phyloP scores from a whole-genome alignment of 2,797 vertebrate species.

The Anguilla pacifica region DNA sequence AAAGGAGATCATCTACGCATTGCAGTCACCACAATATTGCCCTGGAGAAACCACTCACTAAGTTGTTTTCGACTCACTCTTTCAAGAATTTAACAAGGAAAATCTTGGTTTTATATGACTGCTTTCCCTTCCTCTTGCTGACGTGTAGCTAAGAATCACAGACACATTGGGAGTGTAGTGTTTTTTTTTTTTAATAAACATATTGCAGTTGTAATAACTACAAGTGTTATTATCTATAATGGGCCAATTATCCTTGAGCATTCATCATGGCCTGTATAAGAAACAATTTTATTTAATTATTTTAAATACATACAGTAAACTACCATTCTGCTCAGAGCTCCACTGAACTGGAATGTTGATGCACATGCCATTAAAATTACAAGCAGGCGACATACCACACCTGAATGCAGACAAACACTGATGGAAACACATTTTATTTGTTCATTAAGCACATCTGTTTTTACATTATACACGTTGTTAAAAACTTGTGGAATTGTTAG shows the following conservation, averaged over 20 bases:
- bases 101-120: neutral
- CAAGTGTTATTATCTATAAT: constrained; percentile 64
- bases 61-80: neutral
- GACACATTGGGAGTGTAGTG: neutral
- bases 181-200: neutral
- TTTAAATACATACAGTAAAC: neutral
- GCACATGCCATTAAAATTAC: neutral
- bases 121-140: neutral
- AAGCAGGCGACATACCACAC: neutral
- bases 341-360: neutral
- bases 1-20: constrained; percentile 20
- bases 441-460: neutral
- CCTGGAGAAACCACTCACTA: constrained; percentile 16
- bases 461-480: neutral
- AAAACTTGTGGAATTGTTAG: neutral
- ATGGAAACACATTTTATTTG: neutral
- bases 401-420: neutral
- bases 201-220: constrained; percentile 35
- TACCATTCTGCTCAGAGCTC: neutral
- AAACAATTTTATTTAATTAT: constrained; percentile 40
- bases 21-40: neutral
- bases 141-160: neutral
- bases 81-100: constrained; percentile 14
- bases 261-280: constrained; percentile 41
- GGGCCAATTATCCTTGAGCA: constrained; percentile 49